These are phyloP conservation scores for Drosophila sturtevanti DNA, from an alignment of 1,140 invertebrate species.

Conservation along the genomic window DNA sequence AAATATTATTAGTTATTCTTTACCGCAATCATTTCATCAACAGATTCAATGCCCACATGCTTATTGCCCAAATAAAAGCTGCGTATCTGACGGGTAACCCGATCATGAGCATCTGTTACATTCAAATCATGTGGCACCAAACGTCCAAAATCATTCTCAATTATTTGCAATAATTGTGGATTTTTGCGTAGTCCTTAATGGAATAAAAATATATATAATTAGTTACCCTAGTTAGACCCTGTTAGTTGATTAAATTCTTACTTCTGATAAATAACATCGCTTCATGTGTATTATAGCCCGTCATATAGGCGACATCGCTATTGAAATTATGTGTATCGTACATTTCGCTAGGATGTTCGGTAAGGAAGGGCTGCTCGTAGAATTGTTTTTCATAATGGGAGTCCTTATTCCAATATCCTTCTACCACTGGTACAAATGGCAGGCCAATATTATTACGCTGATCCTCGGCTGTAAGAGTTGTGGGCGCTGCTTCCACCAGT, in stretches of 20 bases:
- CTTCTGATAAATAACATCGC: conserved; percentile 84
- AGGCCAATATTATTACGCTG: conserved; percentile 84
- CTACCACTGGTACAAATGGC: conserved; percentile 83
- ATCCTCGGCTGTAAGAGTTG: conserved; percentile 83
- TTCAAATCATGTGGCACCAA: conserved; percentile 84
- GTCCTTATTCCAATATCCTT: conserved; percentile 74
- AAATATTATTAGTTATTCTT: no score
- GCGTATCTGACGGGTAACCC: conserved; percentile 83
- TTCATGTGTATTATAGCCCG: conserved; percentile 85
- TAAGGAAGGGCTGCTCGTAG: conserved; percentile 84
- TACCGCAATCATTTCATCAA: conserved; percentile 84
- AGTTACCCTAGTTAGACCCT: no score
- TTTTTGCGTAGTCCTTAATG: conserved; percentile 84
- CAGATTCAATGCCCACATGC: conserved; percentile 83
- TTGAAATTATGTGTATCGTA: conserved; percentile 83
- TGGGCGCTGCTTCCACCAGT: conserved; percentile 83
- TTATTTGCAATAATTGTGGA: conserved; percentile 83
- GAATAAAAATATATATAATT: not conserved
- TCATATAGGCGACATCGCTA: conserved; percentile 84
- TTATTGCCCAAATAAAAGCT: conserved; percentile 84
- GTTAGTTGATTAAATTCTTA: conserved; percentile 47
- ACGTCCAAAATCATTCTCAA: conserved; percentile 84
- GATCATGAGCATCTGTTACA: conserved; percentile 56
- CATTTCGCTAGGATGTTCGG: conserved; percentile 83
- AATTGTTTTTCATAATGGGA: conserved; percentile 45